Percentiles rank a stretch among this genome's conserved stretches.
phyloP scores from a whole-genome alignment of 1,140 invertebrate genomes.

The Eupeodes corollae region DNA sequence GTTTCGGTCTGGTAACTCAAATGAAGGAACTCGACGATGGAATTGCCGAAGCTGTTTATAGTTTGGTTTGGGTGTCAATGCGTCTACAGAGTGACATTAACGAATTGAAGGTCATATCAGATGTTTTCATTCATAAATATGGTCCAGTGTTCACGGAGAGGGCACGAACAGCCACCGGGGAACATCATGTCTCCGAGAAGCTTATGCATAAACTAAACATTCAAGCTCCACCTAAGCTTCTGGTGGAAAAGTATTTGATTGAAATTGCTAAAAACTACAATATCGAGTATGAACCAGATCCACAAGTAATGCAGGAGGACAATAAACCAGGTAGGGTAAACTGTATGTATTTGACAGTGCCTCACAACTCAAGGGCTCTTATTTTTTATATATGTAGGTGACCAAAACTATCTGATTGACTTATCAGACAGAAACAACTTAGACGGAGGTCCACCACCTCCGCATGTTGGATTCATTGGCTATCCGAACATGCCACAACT shows the following conservation, averaged over 20 bases:
- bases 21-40: constrained; percentile 96
- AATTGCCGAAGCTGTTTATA: constrained; percentile 90
- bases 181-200: constrained; percentile 71
- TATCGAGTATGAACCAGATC: constrained; percentile 85
- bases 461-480: constrained; percentile 59
- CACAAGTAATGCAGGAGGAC: constrained; percentile 77
- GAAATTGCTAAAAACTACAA: constrained; percentile 96
- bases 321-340: constrained; percentile 36
- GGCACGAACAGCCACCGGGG: constrained; percentile 70
- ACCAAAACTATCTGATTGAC: constrained; percentile 73
- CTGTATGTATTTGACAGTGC: not conserved
- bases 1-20: constrained; percentile 94
- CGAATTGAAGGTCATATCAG: constrained; percentile 65
- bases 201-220: constrained; percentile 92
- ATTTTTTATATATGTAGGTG: constrained; percentile 18
- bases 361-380: too few relatives aligned
- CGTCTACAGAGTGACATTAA: constrained; percentile 70
- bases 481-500: constrained; percentile 56
- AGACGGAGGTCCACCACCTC: constrained; percentile 49
- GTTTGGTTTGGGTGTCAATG: constrained; percentile 92
- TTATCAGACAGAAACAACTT: constrained; percentile 52
- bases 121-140: constrained; percentile 85
- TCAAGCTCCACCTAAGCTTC: constrained; percentile 88
- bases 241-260: constrained; percentile 91
- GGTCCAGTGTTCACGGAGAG: constrained; percentile 85